Evolutionary conservation across 2,797 vertebrate species (phyloP).

Genomic region (Periparus ater): DNA sequence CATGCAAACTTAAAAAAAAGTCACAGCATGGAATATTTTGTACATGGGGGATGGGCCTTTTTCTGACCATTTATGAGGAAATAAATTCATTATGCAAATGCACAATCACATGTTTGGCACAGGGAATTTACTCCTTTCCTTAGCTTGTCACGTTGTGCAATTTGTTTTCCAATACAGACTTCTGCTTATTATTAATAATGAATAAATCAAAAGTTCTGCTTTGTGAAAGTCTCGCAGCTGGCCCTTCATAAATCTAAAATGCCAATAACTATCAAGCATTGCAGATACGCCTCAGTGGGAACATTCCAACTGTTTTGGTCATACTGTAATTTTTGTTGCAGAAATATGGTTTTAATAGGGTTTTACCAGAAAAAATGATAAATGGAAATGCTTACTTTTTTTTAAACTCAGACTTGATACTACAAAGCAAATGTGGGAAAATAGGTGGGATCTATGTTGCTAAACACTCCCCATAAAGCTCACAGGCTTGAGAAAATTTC

Average conservation of each 20-base stretch:
- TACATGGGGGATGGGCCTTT: neutral
- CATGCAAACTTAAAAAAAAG: neutral
- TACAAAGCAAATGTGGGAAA: conserved; percentile 32
- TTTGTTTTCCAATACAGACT: conserved; percentile 3
- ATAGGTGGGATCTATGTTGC: conserved; percentile 4
- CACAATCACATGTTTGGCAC: neutral
- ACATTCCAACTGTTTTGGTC: conserved; percentile 12
- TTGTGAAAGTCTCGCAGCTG: neutral
- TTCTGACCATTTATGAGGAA: neutral
- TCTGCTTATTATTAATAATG: conserved; percentile 9
- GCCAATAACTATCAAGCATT: neutral
- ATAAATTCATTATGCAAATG: conserved; percentile 1
- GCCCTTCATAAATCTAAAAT: conserved; percentile 23
- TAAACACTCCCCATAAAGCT: conserved; percentile 24
- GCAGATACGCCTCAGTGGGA: neutral
- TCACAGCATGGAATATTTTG: neutral
- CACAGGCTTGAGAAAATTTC: conserved; percentile 38
- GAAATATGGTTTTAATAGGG: conserved; percentile 55
- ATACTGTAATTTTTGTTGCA: neutral
- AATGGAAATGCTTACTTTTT: neutral
- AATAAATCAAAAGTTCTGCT: neutral
- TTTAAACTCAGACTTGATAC: neutral
- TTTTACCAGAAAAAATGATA: neutral
- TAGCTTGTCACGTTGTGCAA: neutral
- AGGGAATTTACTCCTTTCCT: neutral